These are phyloP conservation scores for Haemorhous mexicanus DNA, from an alignment of 2,113 vertebrate genomes.

Conservation along the genomic window DNA sequence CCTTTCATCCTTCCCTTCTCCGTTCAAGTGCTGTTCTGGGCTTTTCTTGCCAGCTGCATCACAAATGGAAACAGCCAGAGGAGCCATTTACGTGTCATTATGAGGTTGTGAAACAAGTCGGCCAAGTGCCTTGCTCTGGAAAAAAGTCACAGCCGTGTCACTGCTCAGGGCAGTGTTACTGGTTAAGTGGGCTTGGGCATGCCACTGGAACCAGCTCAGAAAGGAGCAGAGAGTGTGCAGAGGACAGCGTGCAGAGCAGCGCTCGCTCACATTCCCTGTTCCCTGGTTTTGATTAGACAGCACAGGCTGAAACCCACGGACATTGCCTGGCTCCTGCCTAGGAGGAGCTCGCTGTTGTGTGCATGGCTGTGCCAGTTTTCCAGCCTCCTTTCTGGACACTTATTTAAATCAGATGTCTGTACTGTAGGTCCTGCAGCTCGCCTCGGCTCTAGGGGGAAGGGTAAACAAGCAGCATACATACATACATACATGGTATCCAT, in stretches of 20 bases:
- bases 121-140: background rate
- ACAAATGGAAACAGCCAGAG: background rate
- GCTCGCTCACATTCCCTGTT: background rate
- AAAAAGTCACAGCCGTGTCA: background rate
- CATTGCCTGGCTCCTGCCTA: background rate
- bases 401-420: conserved; percentile 11
- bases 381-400: background rate
- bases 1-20: background rate
- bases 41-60: background rate
- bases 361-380: background rate
- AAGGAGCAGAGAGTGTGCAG: rapidly evolving
- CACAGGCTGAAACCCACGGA: background rate
- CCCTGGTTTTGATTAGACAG: background rate
- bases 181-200: background rate
- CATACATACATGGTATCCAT: too few species aligned
- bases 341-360: background rate
- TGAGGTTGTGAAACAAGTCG: background rate
- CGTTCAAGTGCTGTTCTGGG: rapidly evolving
- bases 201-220: rapidly evolving
- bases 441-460: background rate
- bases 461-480: background rate
- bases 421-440: background rate
- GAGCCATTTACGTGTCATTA: rapidly evolving
- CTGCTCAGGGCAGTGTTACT: background rate
- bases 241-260: rapidly evolving